Evolutionary conservation across 1,140 invertebrate genomes (phyloP), one percentile per base, ranked within the genome.

Genomic region (Melanaphis sacchari): DNA sequence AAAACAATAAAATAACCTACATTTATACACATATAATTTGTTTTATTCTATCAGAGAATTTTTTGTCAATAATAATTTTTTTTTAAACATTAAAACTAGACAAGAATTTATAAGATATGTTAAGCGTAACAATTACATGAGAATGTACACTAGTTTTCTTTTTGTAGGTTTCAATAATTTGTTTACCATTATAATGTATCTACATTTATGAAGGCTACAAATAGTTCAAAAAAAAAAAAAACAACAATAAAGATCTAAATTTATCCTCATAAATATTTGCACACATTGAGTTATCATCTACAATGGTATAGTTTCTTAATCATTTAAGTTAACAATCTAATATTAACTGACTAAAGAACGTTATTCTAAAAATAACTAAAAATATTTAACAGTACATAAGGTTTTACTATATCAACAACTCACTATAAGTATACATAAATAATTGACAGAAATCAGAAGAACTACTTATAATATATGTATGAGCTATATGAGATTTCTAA

Each of bases 401-500:
- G 76, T 81, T 92, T 81, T 84, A 92, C 91, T 92, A 92, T 82
- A 92, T 84, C 43, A 92, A 92, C 66, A 92, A 92, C 76, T 92
- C 91, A 92, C 91, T 84, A 92, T 92, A 92, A 82, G 91, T 92
- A 92, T 82, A 92, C 91, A 92, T 92, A 92, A 92, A 92, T 92
- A 92, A 92, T 92, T 92, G 91, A 92, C 91, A 92, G n/a, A 92
- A 38, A 46, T 84, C 76, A 92, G 91, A 92, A 92, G 43, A 92
- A 82, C 91, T 92, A 92, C 91, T 92, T 49, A 81, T 92, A 46
- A 81, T 82, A 92, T 88, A 87, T n/a, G 2, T 38, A 92, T 92
- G 91, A 91, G 91, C 91, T 82, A 81, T 41, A 92, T 38, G 76
- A 92, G 36, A 40, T 91, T n/a, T 82, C 91, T 92, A 92, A 92